Conservation (phyloP, 1,140 invertebrate genomes). For the Danaus melanippus region DNA sequence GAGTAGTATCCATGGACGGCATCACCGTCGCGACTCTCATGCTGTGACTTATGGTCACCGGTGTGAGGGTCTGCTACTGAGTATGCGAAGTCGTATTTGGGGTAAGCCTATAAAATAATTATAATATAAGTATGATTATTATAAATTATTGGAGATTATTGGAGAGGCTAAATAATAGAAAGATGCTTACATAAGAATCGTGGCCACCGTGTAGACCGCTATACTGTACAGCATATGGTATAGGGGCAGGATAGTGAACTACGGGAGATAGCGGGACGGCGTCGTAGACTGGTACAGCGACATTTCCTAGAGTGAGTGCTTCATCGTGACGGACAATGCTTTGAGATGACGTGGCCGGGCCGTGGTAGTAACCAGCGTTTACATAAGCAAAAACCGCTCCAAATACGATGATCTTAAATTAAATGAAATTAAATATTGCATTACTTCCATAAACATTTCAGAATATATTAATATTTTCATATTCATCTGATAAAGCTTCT, state of each 20-base stretch:
- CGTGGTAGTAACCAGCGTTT: conserved; percentile 34
- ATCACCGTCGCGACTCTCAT: conserved; percentile 45
- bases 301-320: conserved; percentile 18
- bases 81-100: conserved; percentile 68
- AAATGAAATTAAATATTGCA: no score
- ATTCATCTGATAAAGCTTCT: no score
- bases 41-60: conserved; percentile 43
- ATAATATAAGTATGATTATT: neutral
- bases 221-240: conserved; percentile 18
- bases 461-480: no score
- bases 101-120: conserved; percentile 31
- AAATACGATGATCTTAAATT: conserved; percentile 41
- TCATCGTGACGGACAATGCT: conserved; percentile 51
- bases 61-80: conserved; percentile 62
- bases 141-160: neutral
- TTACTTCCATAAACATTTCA: no score
- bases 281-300: conserved; percentile 29
- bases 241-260: conserved; percentile 25
- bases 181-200: conserved; percentile 35
- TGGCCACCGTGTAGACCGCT: conserved; percentile 26
- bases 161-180: neutral
- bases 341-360: conserved; percentile 47
- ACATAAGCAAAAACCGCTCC: conserved; percentile 34
- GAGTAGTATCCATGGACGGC: conserved; percentile 49
- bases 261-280: conserved; percentile 37